Conservation (phyloP, 92 coral and sea anemone genomes). For the Parazoanthus atlanticus region DNA sequence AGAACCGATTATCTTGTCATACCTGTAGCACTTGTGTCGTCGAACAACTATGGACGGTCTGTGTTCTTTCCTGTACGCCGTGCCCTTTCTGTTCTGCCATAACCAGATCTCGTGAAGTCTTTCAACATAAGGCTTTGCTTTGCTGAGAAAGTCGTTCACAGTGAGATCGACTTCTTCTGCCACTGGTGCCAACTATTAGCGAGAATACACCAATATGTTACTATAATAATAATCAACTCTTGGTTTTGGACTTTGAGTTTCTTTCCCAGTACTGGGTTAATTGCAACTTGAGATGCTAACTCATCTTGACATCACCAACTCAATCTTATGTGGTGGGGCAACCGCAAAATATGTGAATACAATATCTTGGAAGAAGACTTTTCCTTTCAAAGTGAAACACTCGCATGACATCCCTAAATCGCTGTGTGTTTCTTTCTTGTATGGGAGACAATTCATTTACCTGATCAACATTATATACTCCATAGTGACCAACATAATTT, state of each 20-base stretch:
- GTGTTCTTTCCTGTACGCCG: constrained; percentile 95
- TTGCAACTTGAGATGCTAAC: neutral
- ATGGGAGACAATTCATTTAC: too few relatives aligned
- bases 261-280: constrained; percentile 9
- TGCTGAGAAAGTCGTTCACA: constrained; percentile 93
- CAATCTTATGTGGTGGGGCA: neutral
- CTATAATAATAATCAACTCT: neutral
- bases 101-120: constrained; percentile 98
- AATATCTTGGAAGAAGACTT: constrained; percentile 1
- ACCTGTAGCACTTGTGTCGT: constrained; percentile 97
- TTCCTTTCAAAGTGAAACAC: neutral
- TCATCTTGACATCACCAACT: constrained; percentile 22
- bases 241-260: neutral
- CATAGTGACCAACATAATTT: neutral
- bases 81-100: constrained; percentile 97
- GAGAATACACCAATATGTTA: neutral
- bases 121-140: constrained; percentile 97
- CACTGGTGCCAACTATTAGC: constrained; percentile 77
- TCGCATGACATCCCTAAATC: too few relatives aligned
- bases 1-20: constrained; percentile 23
- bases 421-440: neutral
- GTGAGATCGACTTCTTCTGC: constrained; percentile 94
- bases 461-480: neutral
- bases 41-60: constrained; percentile 92
- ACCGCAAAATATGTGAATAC: neutral